A percentile compares a stretch with the other conserved stretches of the same genome.
Evolutionary conservation across 2,888 invertebrate species (phyloP).

Genomic region (Pyrochroa serraticornis): DNA sequence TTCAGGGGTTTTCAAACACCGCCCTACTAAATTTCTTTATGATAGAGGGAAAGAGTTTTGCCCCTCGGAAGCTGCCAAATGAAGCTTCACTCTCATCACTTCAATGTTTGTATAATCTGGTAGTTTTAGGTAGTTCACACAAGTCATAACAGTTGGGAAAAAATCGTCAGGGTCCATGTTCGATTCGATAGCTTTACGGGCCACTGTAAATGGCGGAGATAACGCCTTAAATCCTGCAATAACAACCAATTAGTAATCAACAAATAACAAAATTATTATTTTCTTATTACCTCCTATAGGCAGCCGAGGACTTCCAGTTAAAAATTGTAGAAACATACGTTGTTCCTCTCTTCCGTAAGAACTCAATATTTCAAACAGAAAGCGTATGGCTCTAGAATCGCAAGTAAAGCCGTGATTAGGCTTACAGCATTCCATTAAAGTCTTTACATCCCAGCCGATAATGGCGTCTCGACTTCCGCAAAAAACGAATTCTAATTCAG

Average conservation of each 20-base stretch:
- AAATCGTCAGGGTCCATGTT: conserved; percentile 95
- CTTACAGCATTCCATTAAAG: conserved; percentile 90
- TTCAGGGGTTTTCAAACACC: conserved; percentile 25
- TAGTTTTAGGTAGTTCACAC: conserved; percentile 99
- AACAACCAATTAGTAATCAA: conserved; percentile 31
- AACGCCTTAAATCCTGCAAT: conserved; percentile 84
- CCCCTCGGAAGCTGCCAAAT: conserved; percentile 91
- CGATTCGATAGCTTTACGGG: conserved; percentile 91
- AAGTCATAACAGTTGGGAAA: conserved; percentile 99
- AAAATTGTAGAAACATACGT: conserved; percentile 95
- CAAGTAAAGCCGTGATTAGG: conserved; percentile 98
- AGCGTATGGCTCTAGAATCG: conserved; percentile 92
- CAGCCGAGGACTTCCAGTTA: conserved; percentile 96
- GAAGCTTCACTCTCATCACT: conserved; percentile 91
- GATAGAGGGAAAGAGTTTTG: conserved; percentile 98
- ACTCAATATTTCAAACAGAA: conserved; percentile 90
- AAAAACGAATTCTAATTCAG: conserved; percentile 90
- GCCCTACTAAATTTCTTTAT: conserved; percentile 60
- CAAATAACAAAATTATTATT: no score
- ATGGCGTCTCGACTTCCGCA: conserved; percentile 75
- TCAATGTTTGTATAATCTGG: conserved; percentile 96
- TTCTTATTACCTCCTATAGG: conserved; percentile 99
- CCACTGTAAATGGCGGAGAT: conserved; percentile 95
- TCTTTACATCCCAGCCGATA: conserved; percentile 82
- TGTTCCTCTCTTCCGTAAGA: conserved; percentile 89